Percentiles rank a stretch among this genome's conserved stretches.
These are phyloP conservation scores for Enteromius treurensis DNA, from an alignment of 2,797 vertebrate genomes.

Conservation along the genomic window DNA sequence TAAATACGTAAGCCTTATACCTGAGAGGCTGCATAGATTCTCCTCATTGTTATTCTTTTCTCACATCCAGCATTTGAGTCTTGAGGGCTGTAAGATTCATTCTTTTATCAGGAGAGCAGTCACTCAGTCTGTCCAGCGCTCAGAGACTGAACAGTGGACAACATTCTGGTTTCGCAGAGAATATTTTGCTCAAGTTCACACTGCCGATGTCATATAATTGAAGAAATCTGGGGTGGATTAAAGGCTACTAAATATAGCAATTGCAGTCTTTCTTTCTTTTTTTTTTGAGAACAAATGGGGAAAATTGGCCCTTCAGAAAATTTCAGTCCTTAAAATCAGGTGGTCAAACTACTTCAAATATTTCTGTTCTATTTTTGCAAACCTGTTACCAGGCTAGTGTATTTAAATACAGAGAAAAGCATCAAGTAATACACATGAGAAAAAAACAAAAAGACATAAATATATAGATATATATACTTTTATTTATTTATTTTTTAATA, in stretches of 20 bases:
- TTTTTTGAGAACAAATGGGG: background rate
- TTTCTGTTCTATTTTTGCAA: background rate
- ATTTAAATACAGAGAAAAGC: background rate
- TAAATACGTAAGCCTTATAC: background rate
- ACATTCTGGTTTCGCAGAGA: background rate
- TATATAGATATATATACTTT: no score
- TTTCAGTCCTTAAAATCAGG: background rate
- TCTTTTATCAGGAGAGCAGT: slow-evolving; percentile 28
- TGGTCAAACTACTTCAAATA: background rate
- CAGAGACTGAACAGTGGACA: background rate
- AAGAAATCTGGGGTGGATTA: background rate
- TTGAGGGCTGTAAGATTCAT: slow-evolving; percentile 21
- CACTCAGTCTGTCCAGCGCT: background rate
- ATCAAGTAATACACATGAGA: background rate
- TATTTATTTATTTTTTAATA: no score
- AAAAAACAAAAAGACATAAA: background rate
- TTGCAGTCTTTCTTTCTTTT: background rate
- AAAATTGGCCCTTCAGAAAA: background rate
- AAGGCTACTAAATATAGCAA: background rate
- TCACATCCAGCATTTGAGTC: slow-evolving; percentile 7
- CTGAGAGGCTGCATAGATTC: slow-evolving; percentile 22
- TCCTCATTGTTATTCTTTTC: slow-evolving; percentile 28
- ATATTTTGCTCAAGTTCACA: background rate
- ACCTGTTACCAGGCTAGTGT: background rate
- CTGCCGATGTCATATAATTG: background rate